Evolutionary conservation across 2,888 invertebrate species (phyloP), one percentile per base, ranked within the genome.

Genomic region (Lottia scabra): DNA sequence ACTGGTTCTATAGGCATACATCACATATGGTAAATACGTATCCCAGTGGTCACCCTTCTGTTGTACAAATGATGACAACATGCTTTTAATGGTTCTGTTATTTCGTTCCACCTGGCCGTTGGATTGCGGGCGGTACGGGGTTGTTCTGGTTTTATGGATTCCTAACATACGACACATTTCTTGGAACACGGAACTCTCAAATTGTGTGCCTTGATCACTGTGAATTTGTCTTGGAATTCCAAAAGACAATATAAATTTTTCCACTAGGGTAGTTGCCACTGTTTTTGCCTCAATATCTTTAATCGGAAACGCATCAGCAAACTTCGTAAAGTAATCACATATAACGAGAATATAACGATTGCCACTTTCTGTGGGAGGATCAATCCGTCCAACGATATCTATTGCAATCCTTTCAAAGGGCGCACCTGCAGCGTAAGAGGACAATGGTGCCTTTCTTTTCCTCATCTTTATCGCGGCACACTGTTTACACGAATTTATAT

Each of bases 241-340:
- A 56, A 56, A 56, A 19, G 19, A 56, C 56, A 56, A 23, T 0
- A 71, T 67, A 6, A 74, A 65, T 27, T 77, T 68, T 15, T 74
- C 65, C 8, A 77, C 70, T n/a, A 78, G 63, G 2, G 68, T 30
- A 46, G 63, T 76, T 23, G 76, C 77, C 4, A 75, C 74, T 19
- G 74, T 79, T 38, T 15, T 12, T n/a, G 76, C 76, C 56, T 76
- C 75, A 48, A 70, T 74, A 56, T 79, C 72, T 48, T 63, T 27
- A 30, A 79, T 70, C 13, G 76, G 63, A 46, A 70, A 69, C 26
- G 72, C 63, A 63, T 79, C 74, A 12, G 74, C 73, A 71, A 73
- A 75, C 70, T 78, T 76, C n/a, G 76, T 70, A 65, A 75, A 79
- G 65, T 78, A 78, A 63, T 77, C 76, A 27, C 46, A 56, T 2